A percentile compares a stretch with the other conserved stretches of the same genome.
Conservation (phyloP, 2,797 vertebrate genomes). For the Knipowitschia caucasica region DNA sequence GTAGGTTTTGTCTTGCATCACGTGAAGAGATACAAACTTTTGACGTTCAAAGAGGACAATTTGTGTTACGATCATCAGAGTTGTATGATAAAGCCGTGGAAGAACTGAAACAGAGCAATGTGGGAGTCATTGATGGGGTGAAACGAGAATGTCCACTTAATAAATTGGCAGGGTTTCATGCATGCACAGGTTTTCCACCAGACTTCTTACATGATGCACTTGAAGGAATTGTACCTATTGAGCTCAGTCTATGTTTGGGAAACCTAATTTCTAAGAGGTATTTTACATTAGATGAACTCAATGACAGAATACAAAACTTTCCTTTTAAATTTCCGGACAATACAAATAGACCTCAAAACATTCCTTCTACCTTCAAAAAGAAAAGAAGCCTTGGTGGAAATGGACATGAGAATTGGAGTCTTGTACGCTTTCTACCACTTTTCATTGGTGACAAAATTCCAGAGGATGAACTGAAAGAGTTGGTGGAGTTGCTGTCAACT, state of each 20-base stretch:
- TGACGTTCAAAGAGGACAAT: too few relatives aligned
- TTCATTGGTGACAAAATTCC: constrained; percentile 14
- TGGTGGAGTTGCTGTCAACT: constrained; percentile 11
- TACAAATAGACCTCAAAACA: constrained; percentile 8
- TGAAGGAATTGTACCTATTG: constrained; percentile 16
- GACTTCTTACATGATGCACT: constrained; percentile 19
- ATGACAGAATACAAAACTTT: constrained; percentile 11
- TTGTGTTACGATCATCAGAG: too few relatives aligned
- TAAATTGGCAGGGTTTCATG: too few relatives aligned
- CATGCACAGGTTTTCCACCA: constrained; percentile 17
- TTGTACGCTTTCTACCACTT: constrained; percentile 14
- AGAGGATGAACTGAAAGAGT: constrained; percentile 17
- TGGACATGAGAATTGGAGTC: constrained; percentile 13
- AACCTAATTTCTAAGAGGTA: constrained; percentile 8
- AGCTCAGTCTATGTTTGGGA: constrained; percentile 14
- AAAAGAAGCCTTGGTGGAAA: not conserved
- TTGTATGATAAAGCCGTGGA: too few relatives aligned
- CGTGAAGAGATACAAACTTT: too few relatives aligned
- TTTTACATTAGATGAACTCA: constrained; percentile 16
- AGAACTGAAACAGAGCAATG: too few relatives aligned
- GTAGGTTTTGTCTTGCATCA: too few relatives aligned
- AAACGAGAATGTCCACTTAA: too few relatives aligned
- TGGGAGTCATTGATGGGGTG: too few relatives aligned
- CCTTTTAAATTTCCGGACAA: constrained; percentile 10
- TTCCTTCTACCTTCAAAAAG: constrained; percentile 3